Evolutionary conservation across 2,888 invertebrate genomes (phyloP).

Genomic region (Shargacucullia verbasci): DNA sequence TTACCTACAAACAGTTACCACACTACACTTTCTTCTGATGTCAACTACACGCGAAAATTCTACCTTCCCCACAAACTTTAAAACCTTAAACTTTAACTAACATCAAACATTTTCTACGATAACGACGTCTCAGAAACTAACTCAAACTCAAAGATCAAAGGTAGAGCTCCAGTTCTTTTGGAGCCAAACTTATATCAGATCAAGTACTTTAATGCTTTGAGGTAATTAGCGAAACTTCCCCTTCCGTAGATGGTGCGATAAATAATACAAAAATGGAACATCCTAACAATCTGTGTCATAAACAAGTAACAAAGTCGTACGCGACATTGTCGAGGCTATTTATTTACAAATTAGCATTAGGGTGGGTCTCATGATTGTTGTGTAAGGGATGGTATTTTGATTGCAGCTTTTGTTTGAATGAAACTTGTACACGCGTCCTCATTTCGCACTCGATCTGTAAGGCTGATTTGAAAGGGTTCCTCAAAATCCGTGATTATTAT

Average conservation of each 20-base stretch:
- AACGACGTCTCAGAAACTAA: constrained; percentile 34
- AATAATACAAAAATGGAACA: constrained; percentile 72
- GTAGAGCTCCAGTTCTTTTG: constrained; percentile 32
- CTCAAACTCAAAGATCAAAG: constrained; percentile 39
- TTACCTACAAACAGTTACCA: constrained; percentile 21
- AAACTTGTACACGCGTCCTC: background rate
- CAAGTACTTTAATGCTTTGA: constrained; percentile 53
- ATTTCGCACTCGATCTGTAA: no score
- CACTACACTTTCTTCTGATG: constrained; percentile 20
- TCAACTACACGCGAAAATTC: constrained; percentile 15
- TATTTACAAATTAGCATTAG: constrained; percentile 50
- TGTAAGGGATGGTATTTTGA: constrained; percentile 16
- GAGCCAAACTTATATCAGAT: constrained; percentile 48
- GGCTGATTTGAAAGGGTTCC: no score
- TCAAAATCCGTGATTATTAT: no score
- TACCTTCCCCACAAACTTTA: constrained; percentile 28
- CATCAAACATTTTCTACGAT: constrained; percentile 40
- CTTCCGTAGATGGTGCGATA: constrained; percentile 52
- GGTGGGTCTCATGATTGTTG: constrained; percentile 29
- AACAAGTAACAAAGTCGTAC: constrained; percentile 64
- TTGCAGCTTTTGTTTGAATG: constrained; percentile 14
- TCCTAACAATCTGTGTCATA: constrained; percentile 66
- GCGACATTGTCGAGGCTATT: constrained; percentile 53
- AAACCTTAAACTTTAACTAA: constrained; percentile 22
- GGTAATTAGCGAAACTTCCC: constrained; percentile 55